Base-by-base conservation (phyloP, 2,797 vertebrate genomes). In the Lacerta agilis region DNA sequence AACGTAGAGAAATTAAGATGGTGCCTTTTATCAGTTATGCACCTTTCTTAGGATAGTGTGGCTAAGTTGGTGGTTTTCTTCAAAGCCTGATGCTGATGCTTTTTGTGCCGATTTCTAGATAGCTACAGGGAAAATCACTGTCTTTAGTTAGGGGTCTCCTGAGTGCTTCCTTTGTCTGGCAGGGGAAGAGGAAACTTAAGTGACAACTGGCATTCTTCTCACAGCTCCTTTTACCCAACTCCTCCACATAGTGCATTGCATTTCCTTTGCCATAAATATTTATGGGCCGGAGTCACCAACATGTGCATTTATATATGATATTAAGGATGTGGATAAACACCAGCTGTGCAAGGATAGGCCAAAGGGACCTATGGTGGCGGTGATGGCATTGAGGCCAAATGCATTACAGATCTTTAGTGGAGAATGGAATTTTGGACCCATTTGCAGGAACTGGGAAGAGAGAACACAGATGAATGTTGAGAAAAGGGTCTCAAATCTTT, bases 261-360 rank as follows among this genome's bases (percentile, higher is more conserved):
- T 6, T 17, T 86, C 92, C 85, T 86, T 15, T 91, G 90, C 88
- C 91, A 92, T 95, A 92, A 93, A 93, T 94, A 94, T 91, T 93
- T 92, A 93, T 92, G 90, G 92, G 87, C 88, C 86, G 93, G 90
- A 91, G 89, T 85, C n/a, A 0, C 86, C 0, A 0, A 49, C 85
- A 36, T 11, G 83, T 93, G 92, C 90, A 86, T 90, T 92, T 93
- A 78, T 49, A 3, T 55, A 82, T 9, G 0, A 82, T 1, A 0
- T 23, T 71, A 29, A 80, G 91, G 90, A 86, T 93, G 91, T 82
- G 69, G 91, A 87, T 67, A 89, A 82, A 87, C 72, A 88, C 92
- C 92, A 92, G 86, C 83, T 82, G 76, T 75, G 88, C 77, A 86
- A 49, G 87, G 93, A 41, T 7, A 58, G 85, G 67, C 81, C 82